Percentiles rank a stretch among this genome's conserved stretches.
Conservation (phyloP, 1,140 invertebrate species). For the Drusus annulatus region DNA sequence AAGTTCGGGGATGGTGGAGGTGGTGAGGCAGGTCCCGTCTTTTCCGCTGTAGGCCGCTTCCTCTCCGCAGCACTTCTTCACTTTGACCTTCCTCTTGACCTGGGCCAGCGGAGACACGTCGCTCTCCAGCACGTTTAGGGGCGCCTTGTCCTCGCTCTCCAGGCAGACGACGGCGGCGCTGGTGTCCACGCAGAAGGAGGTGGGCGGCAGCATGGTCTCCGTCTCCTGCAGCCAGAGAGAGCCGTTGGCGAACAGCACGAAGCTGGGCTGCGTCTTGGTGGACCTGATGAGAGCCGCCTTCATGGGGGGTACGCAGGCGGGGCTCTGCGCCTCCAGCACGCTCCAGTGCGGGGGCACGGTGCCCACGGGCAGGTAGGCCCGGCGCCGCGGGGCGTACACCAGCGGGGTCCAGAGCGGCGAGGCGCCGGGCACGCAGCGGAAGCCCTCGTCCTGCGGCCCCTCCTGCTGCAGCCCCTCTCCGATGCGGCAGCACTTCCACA, state of each 20-base stretch:
- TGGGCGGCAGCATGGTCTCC: constrained; percentile 63
- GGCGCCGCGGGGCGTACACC: constrained; percentile 69
- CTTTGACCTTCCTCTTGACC: constrained; percentile 57
- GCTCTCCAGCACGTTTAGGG: constrained; percentile 61
- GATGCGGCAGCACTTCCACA: constrained; percentile 72
- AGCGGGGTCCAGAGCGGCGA: constrained; percentile 66
- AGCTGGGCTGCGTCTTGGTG: constrained; percentile 62
- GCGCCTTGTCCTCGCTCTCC: constrained; percentile 62
- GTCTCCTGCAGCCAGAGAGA: constrained; percentile 69
- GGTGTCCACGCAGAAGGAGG: constrained; percentile 75
- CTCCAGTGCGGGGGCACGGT: constrained; percentile 69
- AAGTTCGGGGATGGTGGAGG: constrained; percentile 68
- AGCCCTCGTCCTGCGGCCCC: constrained; percentile 44
- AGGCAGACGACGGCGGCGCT: constrained; percentile 74
- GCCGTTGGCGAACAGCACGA: constrained; percentile 73
- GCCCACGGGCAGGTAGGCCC: constrained; percentile 61
- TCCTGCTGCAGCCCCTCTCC: constrained; percentile 64
- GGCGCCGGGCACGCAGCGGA: constrained; percentile 58
- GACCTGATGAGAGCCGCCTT: constrained; percentile 62
- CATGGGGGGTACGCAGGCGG: constrained; percentile 63
- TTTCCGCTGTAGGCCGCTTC: constrained; percentile 73
- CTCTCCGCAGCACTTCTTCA: constrained; percentile 75
- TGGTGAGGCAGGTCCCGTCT: constrained; percentile 66
- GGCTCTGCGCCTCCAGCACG: constrained; percentile 62
- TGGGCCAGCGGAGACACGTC: constrained; percentile 62